Evolutionary conservation across 2,888 invertebrate genomes (phyloP), one percentile per base, ranked within the genome.

Genomic region (Clepsis dumicolana): DNA sequence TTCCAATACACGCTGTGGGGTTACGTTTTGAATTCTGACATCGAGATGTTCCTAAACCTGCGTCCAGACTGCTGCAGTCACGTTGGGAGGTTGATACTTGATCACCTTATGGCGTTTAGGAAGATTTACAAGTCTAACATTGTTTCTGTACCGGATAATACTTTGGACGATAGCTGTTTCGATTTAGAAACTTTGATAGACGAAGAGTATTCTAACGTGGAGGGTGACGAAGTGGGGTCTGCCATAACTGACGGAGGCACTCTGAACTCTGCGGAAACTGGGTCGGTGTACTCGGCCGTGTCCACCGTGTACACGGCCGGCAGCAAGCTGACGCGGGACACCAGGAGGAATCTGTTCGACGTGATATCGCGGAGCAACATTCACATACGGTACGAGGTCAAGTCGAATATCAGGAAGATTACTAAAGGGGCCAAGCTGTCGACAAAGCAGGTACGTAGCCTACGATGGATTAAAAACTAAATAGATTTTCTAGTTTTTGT

Each of bases 1-100:
- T 94, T 94, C 70, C 92, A 92, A 72, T 94, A 94, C 80, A 90
- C 94, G 0, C 77, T 94, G 0, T 95, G 95, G 94, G 95, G 95
- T 1, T 95, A 94, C 79, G 88, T 94, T 0, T 83, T 95, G 12
- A 94, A 94, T 73, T 91, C 94, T 0, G 94, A 95, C 74, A 93
- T 95, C 21, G 94, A 94, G 79, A 91, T 94, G 89, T 92, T 95
- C 70, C 81, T 95, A 1, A 94, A 94, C 80, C 89, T 95, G 86
- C 86, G 95, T 0, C 94, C 94, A 0, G 94, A 94, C 74, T 94
- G 94, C 14, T 94, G 94, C 81, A 94, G 94, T 14, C 86, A 91
- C 25, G 87, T 95, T 52, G 95, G 95, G 0, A 83, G 94, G 67
- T 89, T 95, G 41, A 89, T 95, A 27, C 86, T 94, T 21, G 90